Evolutionary conservation across 2,113 vertebrate species (phyloP).

Genomic region (Sphaerodactylus townsendi): DNA sequence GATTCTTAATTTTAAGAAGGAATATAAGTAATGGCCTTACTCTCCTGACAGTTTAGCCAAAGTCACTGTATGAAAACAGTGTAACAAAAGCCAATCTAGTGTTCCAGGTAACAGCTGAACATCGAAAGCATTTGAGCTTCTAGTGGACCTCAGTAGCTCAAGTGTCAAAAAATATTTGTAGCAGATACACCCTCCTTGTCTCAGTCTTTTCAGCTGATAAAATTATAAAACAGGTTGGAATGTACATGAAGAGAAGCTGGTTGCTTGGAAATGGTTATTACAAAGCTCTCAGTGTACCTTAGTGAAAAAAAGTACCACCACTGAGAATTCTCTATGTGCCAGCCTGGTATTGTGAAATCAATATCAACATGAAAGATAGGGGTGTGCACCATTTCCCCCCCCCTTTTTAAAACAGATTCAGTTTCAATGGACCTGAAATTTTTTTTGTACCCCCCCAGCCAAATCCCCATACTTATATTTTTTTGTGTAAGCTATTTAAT

Average conservation of each 20-base stretch:
- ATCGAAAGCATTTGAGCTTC: neutral
- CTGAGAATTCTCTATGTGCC: too few species aligned
- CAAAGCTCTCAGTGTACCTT: neutral
- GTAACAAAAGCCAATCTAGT: conserved; percentile 46
- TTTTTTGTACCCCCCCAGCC: too few species aligned
- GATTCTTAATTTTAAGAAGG: neutral
- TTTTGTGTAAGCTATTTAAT: too few species aligned
- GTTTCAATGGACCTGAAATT: too few species aligned
- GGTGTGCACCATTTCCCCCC: too few species aligned
- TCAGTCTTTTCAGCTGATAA: neutral
- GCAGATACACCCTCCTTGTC: neutral
- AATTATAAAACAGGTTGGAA: neutral
- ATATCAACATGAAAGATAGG: too few species aligned
- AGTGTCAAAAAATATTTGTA: neutral
- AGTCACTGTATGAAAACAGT: conserved; percentile 43
- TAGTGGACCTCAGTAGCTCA: neutral
- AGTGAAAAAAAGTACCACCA: too few species aligned
- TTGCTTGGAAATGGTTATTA: neutral
- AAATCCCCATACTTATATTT: too few species aligned
- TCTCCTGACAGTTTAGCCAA: neutral
- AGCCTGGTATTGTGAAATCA: too few species aligned
- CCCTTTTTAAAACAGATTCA: too few species aligned
- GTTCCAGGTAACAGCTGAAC: neutral
- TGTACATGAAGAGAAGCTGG: neutral
- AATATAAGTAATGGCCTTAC: neutral